Evolutionary conservation across 2,797 vertebrate genomes (phyloP).

Genomic region (Falco rusticolus): DNA sequence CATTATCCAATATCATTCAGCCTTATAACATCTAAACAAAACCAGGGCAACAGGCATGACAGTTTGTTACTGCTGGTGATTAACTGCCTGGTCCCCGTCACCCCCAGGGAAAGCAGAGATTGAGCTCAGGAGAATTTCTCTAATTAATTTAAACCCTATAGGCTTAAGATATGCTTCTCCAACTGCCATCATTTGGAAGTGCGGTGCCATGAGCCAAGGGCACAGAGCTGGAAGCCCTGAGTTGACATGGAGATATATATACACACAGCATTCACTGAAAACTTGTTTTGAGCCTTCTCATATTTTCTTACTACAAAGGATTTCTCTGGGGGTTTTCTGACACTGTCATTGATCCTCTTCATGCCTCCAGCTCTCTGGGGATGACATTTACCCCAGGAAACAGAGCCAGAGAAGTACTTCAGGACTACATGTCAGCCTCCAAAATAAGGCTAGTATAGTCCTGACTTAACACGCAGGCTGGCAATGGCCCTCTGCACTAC

Average conservation of each 20-base stretch:
- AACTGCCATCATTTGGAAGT: background rate
- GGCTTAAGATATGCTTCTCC: background rate
- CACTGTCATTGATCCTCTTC: background rate
- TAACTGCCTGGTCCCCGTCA: constrained; percentile 25
- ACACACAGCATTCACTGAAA: background rate
- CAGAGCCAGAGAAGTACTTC: background rate
- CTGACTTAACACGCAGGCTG: background rate
- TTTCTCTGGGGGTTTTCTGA: background rate
- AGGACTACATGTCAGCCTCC: background rate
- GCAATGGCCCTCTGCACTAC: background rate
- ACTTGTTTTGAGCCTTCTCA: background rate
- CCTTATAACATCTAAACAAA: constrained; percentile 64
- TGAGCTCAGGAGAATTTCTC: constrained; percentile 34
- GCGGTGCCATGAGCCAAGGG: background rate
- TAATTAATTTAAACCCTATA: constrained; percentile 28
- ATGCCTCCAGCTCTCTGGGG: background rate
- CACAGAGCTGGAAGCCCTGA: background rate
- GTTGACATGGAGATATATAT: too few species aligned
- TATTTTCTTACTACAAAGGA: background rate
- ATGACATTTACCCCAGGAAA: background rate
- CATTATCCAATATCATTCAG: constrained; percentile 62
- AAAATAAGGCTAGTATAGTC: background rate
- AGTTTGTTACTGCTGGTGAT: constrained; percentile 30
- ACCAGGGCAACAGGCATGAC: constrained; percentile 26
- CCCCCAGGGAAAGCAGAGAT: constrained; percentile 19